Evolutionary conservation across 37 sponge, comb jelly and placozoan species (phyloP), one percentile per base, ranked within the genome.

Genomic region (Aplysina aerophoba): DNA sequence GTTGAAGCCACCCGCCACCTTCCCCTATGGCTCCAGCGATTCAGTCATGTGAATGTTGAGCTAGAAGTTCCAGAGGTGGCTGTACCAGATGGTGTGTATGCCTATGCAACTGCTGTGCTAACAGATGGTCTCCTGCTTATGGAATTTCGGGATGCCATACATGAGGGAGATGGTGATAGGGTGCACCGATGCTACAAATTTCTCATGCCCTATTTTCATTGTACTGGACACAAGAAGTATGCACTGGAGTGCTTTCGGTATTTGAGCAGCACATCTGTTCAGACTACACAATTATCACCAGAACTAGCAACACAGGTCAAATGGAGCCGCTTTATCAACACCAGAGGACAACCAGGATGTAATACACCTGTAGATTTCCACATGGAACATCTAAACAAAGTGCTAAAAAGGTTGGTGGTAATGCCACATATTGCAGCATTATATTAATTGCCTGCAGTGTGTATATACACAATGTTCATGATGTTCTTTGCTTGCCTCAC

Each of bases 391-490:
- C 35, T 72, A 20, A 72, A 72, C n/a, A n/a, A n/a, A n/a, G n/a
- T n/a, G n/a, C n/a, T n/a, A n/a, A n/a, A n/a, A 27, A 77, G 57
- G 0, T 34, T 73, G 62, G 59, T n/a, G n/a, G n/a, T n/a, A 44
- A 11, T 8, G 50, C 50, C 50, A 44, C 50, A n/a, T n/a, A n/a
- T n/a, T n/a, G n/a, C n/a, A n/a, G n/a, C n/a, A n/a, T n/a, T n/a
- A n/a, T n/a, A n/a, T n/a, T n/a, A n/a, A n/a, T n/a, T n/a, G n/a
- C n/a, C n/a, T n/a, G n/a, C n/a, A n/a, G n/a, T n/a, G n/a, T n/a
- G n/a, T n/a, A n/a, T n/a, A n/a, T n/a, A n/a, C n/a, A 67, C 69
- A 25, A 67, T 67, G 69, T 67, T 67, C 69, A 15, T 22, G 69
- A 24, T 67, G 69, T 67, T 67, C 19, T 24, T 24, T 67, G 27